Evolutionary conservation across 2,888 invertebrate genomes (phyloP), one percentile per base, ranked within the genome.

Genomic region (Galerucella pusilla): DNA sequence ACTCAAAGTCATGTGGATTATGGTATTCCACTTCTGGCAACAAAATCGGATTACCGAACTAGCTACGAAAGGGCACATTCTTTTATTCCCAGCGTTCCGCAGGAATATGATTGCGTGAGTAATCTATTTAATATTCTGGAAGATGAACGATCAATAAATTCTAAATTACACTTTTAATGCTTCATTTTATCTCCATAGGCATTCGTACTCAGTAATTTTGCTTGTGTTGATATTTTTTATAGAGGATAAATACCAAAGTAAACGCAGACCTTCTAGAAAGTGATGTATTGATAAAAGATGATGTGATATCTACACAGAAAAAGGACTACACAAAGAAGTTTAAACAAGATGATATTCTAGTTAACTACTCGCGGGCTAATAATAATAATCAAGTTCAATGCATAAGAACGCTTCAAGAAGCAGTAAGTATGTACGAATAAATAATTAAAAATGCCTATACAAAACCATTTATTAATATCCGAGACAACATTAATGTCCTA

Each of bases 101-200:
- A 86, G 80, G 82, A 86, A 76, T 87, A 84, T 75, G 85, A 86
- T 74, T 83, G 84, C 73, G 86, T 86, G 83, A 82, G 84, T 20
- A 67, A 42, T 7, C 7, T 42, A 42, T 42, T 7, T 42, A 42
- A 42, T 42, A 42, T 9, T 7, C 35, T 42, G 7, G 7, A 42
- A 42, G 35, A 42, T 42, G 7, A 42, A 2, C 7, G 35, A 42
- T 42, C 35, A 42, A 42, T 42, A 42, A 42, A 42, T 42, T 9
- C 35, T 42, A 42, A 42, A 42, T 42, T 61, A 61, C 4, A 11
- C 16, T 28, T 61, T 6, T 61, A 61, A 10, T 57, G 57, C 57
- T 57, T 16, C 9, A 12, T 16, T 20, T n/a, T 57, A 12, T n/a
- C 14, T 28, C 5, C 11, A 20, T 20, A 10, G 16, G 2, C 9